These are phyloP conservation scores for Muscicapa comitata DNA, from an alignment of 2,797 vertebrate species.

Conservation along the genomic window DNA sequence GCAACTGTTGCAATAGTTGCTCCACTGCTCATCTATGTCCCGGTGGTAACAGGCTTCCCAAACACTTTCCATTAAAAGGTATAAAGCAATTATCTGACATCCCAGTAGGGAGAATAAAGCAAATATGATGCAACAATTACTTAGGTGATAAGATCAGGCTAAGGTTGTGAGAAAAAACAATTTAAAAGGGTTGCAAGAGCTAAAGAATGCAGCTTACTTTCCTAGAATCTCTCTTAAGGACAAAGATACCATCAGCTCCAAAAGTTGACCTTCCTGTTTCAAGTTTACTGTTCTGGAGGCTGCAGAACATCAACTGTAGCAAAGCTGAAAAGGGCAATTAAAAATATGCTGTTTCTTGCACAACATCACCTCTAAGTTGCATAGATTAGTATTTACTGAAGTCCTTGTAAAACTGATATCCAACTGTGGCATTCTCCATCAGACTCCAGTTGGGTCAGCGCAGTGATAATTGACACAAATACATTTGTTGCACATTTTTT, in stretches of 20 bases:
- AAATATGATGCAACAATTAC: slow-evolving; percentile 47
- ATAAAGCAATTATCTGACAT: slow-evolving; percentile 38
- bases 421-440: slow-evolving; percentile 38
- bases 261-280: slow-evolving; percentile 35
- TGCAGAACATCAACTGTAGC: background rate
- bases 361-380: background rate
- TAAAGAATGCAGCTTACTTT: slow-evolving; percentile 36
- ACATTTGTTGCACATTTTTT: slow-evolving; percentile 60
- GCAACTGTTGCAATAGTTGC: background rate
- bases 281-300: background rate
- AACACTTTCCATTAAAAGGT: background rate
- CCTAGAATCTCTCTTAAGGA: slow-evolving; percentile 1
- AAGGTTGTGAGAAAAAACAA: slow-evolving; percentile 48
- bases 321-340: slow-evolving; percentile 57
- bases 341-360: background rate
- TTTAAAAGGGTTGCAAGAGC: slow-evolving; percentile 19
- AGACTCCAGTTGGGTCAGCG: slow-evolving; percentile 48
- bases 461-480: slow-evolving; percentile 73
- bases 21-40: background rate
- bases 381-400: slow-evolving; percentile 52
- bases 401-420: slow-evolving; percentile 31
- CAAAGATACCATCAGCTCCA: slow-evolving; percentile 14
- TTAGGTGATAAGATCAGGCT: slow-evolving; percentile 24
- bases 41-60: background rate
- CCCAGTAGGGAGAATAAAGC: slow-evolving; percentile 12